Evolutionary conservation across 2,888 invertebrate genomes (phyloP), one percentile per base, ranked within the genome.

Genomic region (Bombyx huttoni): DNA sequence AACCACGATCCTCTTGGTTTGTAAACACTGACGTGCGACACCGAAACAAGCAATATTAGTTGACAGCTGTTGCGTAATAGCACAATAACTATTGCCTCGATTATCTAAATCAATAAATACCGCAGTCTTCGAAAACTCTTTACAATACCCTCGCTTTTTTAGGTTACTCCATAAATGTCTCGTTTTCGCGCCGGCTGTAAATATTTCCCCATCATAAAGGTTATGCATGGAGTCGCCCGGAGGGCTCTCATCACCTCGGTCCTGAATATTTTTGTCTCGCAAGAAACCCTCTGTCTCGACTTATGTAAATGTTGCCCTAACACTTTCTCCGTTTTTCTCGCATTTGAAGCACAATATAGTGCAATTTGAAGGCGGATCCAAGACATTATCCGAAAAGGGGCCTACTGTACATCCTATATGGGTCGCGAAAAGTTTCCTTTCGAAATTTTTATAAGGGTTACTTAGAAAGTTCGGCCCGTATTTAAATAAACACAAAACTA

Each of bases 261-360:
- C 79, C 84, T 85, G 85, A 86, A 87, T 87, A 87, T 86, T 81
- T 86, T 82, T 75, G 73, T 75, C 81, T 76, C 70, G 66, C 64
- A 65, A 63, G 70, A 74, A 74, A 79, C 85, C 81, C 80, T 86
- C 84, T 86, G 86, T 82, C 85, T 82, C 86, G 78, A 85, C 81
- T 87, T 87, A 87, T 88, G 87, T 84, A 84, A 88, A 88, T 87
- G 67, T 63, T 74, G 76, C 76, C 79, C 84, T 78, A 82, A 88
- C 86, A 87, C 84, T 87, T 84, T 81, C 77, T 67, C 63, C 82
- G 80, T 83, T 84, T 88, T 87, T 85, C 81, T 79, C 83, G 75
- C 81, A 75, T 85, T 85, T 85, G 79, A 69, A 75, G 71, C 79
- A 85, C 86, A 87, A 87, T 87, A 78, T 78, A 68, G 69, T 70